Base-by-base conservation (phyloP, 2,888 invertebrate species). In the Myathropa florea region DNA sequence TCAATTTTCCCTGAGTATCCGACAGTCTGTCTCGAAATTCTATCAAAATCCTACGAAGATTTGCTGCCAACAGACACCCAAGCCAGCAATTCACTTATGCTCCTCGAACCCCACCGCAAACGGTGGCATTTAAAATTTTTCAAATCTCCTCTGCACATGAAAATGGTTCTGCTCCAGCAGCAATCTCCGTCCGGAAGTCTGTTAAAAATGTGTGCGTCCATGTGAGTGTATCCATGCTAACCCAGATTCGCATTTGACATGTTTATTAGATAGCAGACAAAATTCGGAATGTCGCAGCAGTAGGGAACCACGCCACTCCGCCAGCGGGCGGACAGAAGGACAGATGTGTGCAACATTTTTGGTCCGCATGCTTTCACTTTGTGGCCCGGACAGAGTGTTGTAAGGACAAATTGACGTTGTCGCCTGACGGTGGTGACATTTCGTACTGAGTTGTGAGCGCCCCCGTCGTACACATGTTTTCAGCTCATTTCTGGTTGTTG, bases 201-300 rank as follows among this genome's bases (percentile, higher is more conserved):
- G 46, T 18, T 46, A 46, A 46, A 4, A 26, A 36, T 28, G 24
- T 46, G 21, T 23, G 39, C 28, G 60, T 78, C 53, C 23, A 57
- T 55, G 55, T 36, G 30, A 26, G 24, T 28, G 36, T 57, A 46
- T 70, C 63, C 65, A 21, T 46, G 59, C n/a, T 82, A 82, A 71
- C 82, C 82, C 65, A 82, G 64, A 61, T 82, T 65, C 55, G 53
- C 10, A 36, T 36, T 61, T 60, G 76, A 60, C 64, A 71, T 76
- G 76, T 76, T 76, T 76, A 76, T 82, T 82, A 59, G 70, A 75
- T 46, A 46, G 36, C 70, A 64, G 67, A 61, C 65, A 71, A 59
- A 55, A 65, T 82, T 81, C 33, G 46, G 21, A 57, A 59, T 78
- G 59, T 60, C 65, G 36, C 39, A 59, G n/a, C 39, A 18, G 39